These are phyloP conservation scores for Stegophylla sp. DNA, from an alignment of 2,888 invertebrate species.

Conservation along the genomic window DNA sequence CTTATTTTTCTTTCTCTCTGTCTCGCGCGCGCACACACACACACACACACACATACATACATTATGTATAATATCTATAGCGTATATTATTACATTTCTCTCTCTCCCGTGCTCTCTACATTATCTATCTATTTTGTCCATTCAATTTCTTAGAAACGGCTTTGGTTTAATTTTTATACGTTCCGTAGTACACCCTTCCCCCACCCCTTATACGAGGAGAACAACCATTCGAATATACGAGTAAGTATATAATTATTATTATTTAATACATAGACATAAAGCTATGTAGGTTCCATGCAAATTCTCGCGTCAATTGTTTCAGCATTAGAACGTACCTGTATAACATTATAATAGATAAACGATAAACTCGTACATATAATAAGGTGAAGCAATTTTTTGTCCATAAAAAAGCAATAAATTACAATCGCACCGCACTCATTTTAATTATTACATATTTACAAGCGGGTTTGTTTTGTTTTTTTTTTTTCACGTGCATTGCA, in stretches of 20 bases:
- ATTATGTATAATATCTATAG: not conserved
- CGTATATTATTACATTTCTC: not conserved
- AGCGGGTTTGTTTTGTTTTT: too few species aligned
- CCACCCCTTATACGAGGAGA: not conserved
- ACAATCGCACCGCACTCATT: not conserved
- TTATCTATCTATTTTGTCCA: not conserved
- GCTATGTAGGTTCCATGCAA: not conserved
- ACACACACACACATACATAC: not conserved
- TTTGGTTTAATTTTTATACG: conserved; percentile 23
- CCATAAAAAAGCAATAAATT: conserved; percentile 20
- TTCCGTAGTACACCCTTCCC: not conserved
- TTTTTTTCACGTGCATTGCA: not conserved
- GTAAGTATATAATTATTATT: not conserved
- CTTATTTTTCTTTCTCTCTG: conserved; percentile 4
- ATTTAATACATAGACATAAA: too few species aligned
- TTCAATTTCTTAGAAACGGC: not conserved
- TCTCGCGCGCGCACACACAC: not conserved
- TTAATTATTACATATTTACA: conserved; percentile 29
- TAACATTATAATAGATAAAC: conserved; percentile 20
- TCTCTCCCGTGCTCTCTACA: not conserved
- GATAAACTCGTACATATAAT: conserved; percentile 27
- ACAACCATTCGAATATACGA: not conserved
- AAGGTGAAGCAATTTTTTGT: conserved; percentile 36
- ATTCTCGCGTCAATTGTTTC: conserved; percentile 44
- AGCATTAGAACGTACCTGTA: conserved; percentile 21